A percentile compares a stretch with the other conserved stretches of the same genome.
Conservation (phyloP, 2,888 invertebrate species). For the Drosophila tanythrix region DNA sequence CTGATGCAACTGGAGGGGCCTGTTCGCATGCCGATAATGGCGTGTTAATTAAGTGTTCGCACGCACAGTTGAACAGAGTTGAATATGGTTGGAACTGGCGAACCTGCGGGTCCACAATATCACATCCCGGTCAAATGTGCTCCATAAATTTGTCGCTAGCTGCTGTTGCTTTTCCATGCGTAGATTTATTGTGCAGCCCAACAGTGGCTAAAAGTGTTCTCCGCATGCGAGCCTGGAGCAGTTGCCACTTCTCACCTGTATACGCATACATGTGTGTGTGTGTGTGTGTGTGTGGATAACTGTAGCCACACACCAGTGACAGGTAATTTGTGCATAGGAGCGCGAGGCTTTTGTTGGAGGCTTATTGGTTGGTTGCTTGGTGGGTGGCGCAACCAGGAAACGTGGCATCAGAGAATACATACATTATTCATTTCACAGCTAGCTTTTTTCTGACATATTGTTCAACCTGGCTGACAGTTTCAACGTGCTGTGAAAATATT, state of each 20-base stretch:
- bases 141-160: slow-evolving; percentile 51
- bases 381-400: neutral
- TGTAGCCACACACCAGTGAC: slow-evolving; percentile 66
- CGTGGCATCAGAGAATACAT: slow-evolving; percentile 30
- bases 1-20: slow-evolving; percentile 4
- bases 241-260: slow-evolving; percentile 33
- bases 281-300: slow-evolving; percentile 12
- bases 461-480: slow-evolving; percentile 27
- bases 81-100: slow-evolving; percentile 15
- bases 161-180: slow-evolving; percentile 11
- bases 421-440: slow-evolving; percentile 69
- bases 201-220: slow-evolving; percentile 45
- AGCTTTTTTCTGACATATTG: slow-evolving; percentile 50
- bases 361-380: neutral
- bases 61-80: slow-evolving; percentile 62
- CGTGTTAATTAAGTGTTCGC: slow-evolving; percentile 71
- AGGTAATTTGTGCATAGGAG: slow-evolving; percentile 75
- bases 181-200: slow-evolving; percentile 58
- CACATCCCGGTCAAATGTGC: slow-evolving; percentile 43
- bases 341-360: slow-evolving; percentile 26
- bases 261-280: neutral
- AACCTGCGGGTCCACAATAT: slow-evolving; percentile 10
- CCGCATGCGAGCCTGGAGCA: slow-evolving; percentile 1
- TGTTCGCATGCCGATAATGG: slow-evolving; percentile 56
- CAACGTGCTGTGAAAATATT: slow-evolving; percentile 18